Percentiles rank a stretch among this genome's conserved stretches.
Conservation (phyloP, 2,113 vertebrate species). For the Muntiacus muntjak region DNA sequence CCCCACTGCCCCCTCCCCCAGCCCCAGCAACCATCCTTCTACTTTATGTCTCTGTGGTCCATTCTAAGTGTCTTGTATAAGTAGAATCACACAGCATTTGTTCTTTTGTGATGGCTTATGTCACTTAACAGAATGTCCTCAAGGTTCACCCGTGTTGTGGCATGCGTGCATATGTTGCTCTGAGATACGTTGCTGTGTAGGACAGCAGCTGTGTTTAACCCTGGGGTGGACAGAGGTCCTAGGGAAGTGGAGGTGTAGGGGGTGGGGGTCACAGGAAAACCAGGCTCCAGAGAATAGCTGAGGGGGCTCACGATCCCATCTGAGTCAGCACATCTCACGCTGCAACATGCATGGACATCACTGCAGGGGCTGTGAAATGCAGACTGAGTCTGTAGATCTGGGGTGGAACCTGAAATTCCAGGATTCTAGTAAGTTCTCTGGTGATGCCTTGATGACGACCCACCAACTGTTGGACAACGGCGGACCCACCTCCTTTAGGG, state of each 20-base stretch:
- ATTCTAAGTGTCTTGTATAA: neutral
- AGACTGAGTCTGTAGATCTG: neutral
- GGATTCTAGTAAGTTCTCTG: neutral
- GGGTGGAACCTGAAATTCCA: neutral
- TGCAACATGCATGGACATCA: neutral
- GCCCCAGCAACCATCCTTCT: neutral
- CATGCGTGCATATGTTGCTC: neutral
- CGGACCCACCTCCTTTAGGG: neutral
- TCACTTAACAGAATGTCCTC: neutral
- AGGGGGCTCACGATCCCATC: neutral
- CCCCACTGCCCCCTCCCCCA: too few species aligned
- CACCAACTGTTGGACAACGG: neutral
- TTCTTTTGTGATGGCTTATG: neutral
- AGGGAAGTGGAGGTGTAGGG: neutral
- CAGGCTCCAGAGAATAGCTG: neutral
- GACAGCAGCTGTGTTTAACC: neutral
- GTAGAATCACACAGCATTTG: neutral
- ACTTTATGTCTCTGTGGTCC: neutral
- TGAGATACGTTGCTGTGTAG: too few species aligned
- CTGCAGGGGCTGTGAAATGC: neutral
- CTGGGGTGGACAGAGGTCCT: neutral
- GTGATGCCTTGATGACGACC: neutral
- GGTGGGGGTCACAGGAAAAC: neutral
- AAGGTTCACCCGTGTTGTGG: neutral
- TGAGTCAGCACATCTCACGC: neutral